Conservation (phyloP, 35 echinoderm and acorn worm species). For the Strongylocentrotus purpuratus region DNA sequence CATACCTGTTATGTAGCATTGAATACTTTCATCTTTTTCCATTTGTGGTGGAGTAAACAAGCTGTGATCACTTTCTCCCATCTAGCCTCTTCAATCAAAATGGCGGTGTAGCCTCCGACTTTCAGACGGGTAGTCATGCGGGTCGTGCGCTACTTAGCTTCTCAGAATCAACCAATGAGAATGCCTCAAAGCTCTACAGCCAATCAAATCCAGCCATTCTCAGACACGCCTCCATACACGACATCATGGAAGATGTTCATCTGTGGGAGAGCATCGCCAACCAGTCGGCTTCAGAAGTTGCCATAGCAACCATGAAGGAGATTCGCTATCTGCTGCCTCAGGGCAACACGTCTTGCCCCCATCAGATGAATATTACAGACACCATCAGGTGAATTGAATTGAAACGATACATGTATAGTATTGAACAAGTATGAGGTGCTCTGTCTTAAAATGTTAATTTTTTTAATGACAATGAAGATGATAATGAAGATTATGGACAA, state of each 20-base stretch:
- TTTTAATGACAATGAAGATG: no score
- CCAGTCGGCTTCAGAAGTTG: constrained; percentile 20
- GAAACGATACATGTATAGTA: background rate
- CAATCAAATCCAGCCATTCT: background rate
- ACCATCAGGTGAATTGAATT: constrained; percentile 22
- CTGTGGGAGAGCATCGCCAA: constrained; percentile 22
- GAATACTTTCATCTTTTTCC: no score
- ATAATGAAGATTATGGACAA: no score
- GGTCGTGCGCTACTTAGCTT: constrained; percentile 58
- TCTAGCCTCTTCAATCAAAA: constrained; percentile 29
- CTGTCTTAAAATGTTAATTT: no score
- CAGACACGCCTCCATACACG: background rate
- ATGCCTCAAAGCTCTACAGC: background rate
- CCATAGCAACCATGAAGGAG: constrained; percentile 24
- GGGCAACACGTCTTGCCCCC: background rate
- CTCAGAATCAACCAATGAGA: constrained; percentile 7
- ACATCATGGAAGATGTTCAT: constrained; percentile 16
- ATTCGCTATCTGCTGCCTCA: constrained; percentile 28
- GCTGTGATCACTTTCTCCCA: background rate
- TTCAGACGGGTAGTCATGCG: constrained; percentile 17
- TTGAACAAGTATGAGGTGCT: no score
- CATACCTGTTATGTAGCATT: no score
- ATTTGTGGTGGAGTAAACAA: no score
- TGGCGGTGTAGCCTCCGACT: background rate
- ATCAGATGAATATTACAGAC: constrained; percentile 38